phyloP scores from a whole-genome alignment of 2,888 invertebrate genomes.

The Caenorhabditis japonica region DNA sequence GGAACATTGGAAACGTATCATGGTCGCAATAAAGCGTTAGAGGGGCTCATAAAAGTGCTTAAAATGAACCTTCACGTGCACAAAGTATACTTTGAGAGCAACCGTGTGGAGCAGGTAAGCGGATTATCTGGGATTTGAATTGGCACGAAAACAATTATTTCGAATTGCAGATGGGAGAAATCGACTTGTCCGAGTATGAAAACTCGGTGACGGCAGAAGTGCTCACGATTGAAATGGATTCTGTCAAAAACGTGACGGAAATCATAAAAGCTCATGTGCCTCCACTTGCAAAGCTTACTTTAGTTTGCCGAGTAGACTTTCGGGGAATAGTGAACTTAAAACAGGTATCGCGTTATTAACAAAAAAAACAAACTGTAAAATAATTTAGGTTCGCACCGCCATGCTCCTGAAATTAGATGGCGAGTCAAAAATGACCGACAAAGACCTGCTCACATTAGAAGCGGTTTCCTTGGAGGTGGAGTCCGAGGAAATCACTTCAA shows the following conservation, averaged over 20 bases:
- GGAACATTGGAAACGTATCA: slow-evolving; percentile 8
- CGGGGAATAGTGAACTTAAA: slow-evolving; percentile 5
- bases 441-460: background rate
- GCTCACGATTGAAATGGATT: slow-evolving; percentile 17
- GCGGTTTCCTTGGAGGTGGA: slow-evolving; percentile 11
- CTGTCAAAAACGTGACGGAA: slow-evolving; percentile 8
- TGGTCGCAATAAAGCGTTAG: slow-evolving; percentile 29
- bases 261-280: slow-evolving; percentile 11
- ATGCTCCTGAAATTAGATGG: slow-evolving; percentile 10
- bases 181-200: slow-evolving; percentile 14
- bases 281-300: slow-evolving; percentile 9
- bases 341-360: no score
- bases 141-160: background rate
- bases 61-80: slow-evolving; percentile 10
- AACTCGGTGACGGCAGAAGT: slow-evolving; percentile 10
- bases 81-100: slow-evolving; percentile 13
- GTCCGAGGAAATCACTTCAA: background rate
- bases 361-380: no score
- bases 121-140: background rate
- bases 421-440: slow-evolving; percentile 1
- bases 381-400: slow-evolving; percentile 9
- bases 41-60: slow-evolving; percentile 24
- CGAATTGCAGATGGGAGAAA: slow-evolving; percentile 19
- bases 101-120: slow-evolving; percentile 23
- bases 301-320: slow-evolving; percentile 12